These are phyloP conservation scores for Latrodectus geometricus DNA, from an alignment of 1,140 invertebrate genomes.

Conservation along the genomic window DNA sequence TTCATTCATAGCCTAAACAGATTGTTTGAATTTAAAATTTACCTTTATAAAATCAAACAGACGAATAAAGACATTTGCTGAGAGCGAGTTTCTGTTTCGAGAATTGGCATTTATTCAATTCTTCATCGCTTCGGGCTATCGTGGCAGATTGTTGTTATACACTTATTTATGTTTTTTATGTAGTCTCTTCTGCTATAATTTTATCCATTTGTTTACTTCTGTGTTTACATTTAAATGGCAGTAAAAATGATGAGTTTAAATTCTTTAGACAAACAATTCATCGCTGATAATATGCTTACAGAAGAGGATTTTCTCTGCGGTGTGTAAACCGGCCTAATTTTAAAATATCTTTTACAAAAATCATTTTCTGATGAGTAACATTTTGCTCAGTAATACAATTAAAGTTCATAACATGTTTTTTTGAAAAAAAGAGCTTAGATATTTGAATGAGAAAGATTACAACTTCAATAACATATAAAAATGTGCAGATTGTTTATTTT, in stretches of 20 bases:
- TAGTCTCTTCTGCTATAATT: background rate
- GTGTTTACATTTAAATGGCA: background rate
- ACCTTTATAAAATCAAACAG: too few relatives aligned
- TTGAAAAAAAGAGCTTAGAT: constrained; percentile 1
- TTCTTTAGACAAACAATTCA: constrained; percentile 14
- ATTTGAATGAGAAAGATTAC: background rate
- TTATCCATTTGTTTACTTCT: background rate
- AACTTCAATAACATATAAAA: background rate
- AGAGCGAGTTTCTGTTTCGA: too few relatives aligned
- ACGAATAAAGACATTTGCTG: too few relatives aligned
- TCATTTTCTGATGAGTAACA: background rate
- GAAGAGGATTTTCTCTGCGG: constrained; percentile 43
- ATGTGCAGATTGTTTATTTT: background rate
- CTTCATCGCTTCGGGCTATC: constrained; percentile 4
- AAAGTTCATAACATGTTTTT: constrained; percentile 29
- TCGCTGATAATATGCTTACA: constrained; percentile 42
- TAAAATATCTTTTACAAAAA: constrained; percentile 69
- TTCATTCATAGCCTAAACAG: too few relatives aligned
- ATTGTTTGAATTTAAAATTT: too few relatives aligned
- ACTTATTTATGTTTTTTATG: background rate
- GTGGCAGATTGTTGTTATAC: background rate
- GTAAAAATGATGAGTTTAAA: constrained; percentile 30
- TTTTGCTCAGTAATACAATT: constrained; percentile 66
- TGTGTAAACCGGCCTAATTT: constrained; percentile 11
- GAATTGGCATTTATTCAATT: too few relatives aligned